Percentiles rank a stretch among this genome's conserved stretches.
Conservation (phyloP, 1,140 invertebrate genomes). For the Apolygus lucorum region DNA sequence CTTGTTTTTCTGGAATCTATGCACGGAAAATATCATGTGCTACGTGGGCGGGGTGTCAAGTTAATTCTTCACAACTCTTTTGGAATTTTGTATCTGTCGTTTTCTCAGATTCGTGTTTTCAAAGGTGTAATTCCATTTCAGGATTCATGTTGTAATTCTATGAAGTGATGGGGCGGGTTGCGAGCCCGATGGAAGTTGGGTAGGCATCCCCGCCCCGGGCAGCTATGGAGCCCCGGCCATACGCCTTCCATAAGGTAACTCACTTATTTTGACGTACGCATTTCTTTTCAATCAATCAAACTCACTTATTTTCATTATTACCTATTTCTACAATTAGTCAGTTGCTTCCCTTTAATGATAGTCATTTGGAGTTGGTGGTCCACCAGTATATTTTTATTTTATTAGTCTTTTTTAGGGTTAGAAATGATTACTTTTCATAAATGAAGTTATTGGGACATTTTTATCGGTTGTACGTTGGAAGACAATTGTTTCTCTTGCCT, state of each 20-base stretch:
- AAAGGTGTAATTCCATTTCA: slow-evolving; percentile 14
- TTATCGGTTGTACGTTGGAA: too few relatives aligned
- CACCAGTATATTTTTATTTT: too few relatives aligned
- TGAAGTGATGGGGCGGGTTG: slow-evolving; percentile 50
- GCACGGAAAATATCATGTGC: background rate
- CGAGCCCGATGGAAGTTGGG: slow-evolving; percentile 59
- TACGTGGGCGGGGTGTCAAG: background rate
- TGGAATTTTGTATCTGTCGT: background rate
- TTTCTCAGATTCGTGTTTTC: background rate
- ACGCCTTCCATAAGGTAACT: slow-evolving; percentile 54
- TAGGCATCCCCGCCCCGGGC: slow-evolving; percentile 40
- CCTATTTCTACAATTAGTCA: too few relatives aligned
- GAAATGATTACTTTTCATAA: background rate
- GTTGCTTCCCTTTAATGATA: too few relatives aligned
- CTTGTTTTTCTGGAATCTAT: background rate
- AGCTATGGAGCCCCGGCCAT: slow-evolving; percentile 49
- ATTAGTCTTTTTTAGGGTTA: too few relatives aligned
- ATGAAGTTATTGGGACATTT: background rate
- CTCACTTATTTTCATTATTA: background rate
- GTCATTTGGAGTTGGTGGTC: too few relatives aligned
- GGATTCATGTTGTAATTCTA: slow-evolving; percentile 27
- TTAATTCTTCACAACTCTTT: background rate
- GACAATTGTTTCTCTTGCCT: too few relatives aligned
- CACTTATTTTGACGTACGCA: background rate
- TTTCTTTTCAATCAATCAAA: background rate